These are phyloP conservation scores for Rhagonycha fulva DNA, from an alignment of 2,888 invertebrate species.

Conservation along the genomic window DNA sequence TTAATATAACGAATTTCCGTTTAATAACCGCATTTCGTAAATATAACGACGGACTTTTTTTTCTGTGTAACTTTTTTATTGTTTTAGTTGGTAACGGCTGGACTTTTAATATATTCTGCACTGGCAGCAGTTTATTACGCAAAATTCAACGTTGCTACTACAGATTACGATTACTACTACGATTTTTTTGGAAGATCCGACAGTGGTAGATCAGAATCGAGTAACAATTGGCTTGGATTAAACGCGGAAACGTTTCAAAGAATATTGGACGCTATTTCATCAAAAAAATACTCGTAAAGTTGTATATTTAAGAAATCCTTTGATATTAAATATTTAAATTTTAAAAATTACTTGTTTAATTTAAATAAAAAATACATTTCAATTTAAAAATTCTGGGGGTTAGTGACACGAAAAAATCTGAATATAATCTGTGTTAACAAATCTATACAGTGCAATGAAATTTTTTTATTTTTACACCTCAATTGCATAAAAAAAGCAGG, in stretches of 20 bases:
- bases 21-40: too few relatives aligned
- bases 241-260: slow-evolving; percentile 68
- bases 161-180: slow-evolving; percentile 75
- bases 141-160: slow-evolving; percentile 82
- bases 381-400: too few relatives aligned
- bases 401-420: too few relatives aligned
- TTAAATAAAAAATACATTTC: background rate
- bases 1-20: too few relatives aligned
- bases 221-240: slow-evolving; percentile 59
- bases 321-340: background rate
- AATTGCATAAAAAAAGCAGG: background rate
- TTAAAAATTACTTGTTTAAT: background rate
- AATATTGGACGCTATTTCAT: slow-evolving; percentile 64
- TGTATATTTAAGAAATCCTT: background rate
- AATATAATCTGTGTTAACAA: too few relatives aligned
- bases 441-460: background rate
- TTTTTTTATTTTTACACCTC: background rate
- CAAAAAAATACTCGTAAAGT: slow-evolving; percentile 53
- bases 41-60: too few relatives aligned
- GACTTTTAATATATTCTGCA: slow-evolving; percentile 80
- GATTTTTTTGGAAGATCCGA: slow-evolving; percentile 72
- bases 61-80: background rate
- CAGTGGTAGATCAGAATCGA: slow-evolving; percentile 54
- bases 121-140: slow-evolving; percentile 87
- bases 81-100: slow-evolving; percentile 78